Evolutionary conservation across 2,113 vertebrate species (phyloP), one percentile per base, ranked within the genome.

Genomic region (Pomatorhinus ruficollis): DNA sequence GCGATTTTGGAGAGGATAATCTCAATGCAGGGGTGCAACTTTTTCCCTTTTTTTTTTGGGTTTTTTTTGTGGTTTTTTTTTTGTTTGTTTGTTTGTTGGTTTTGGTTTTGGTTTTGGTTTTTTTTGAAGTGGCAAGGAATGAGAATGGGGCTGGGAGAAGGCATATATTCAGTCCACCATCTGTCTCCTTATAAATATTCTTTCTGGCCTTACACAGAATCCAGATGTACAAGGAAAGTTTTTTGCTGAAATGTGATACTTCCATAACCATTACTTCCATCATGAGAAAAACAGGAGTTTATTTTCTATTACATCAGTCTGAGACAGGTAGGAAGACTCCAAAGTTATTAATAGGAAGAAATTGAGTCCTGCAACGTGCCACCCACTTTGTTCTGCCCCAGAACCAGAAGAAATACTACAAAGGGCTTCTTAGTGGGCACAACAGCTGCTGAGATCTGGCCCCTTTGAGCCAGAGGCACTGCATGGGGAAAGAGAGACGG

Each of bases 401-500:
- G 28, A 35, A 88, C 22, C 35, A 89, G 79, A 83, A 60, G 30
- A 76, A 79, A 61, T 15, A 57, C 18, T 37, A 28, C n/a, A 40
- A 66, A 71, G 42, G 24, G 6, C 9, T 70, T 45, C 14, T 75
- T 45, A 28, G 39, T 22, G 17, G 18, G 11, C 15, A 59, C 66
- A 66, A 49, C 15, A 75, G 27, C 28, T 39, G 17, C 11, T 2
- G 13, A 53, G 8, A 50, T 56, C 9, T 40, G 15, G 12, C 10
- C 33, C 28, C 60, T 50, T 14, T 60, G 44, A 69, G 35, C 12
- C 20, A 72, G 21, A 24, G 39, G 31, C 10, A 20, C 28, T 78
- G 19, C 21, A 37, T 5, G 5, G 1, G 20, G 11, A 35, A 22
- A 28, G 7, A 15, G 6, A 72, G 31, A 33, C 1, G 2, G 47